Base-by-base conservation (phyloP, 2,113 vertebrate genomes). In the Oreocharis arfaki region DNA sequence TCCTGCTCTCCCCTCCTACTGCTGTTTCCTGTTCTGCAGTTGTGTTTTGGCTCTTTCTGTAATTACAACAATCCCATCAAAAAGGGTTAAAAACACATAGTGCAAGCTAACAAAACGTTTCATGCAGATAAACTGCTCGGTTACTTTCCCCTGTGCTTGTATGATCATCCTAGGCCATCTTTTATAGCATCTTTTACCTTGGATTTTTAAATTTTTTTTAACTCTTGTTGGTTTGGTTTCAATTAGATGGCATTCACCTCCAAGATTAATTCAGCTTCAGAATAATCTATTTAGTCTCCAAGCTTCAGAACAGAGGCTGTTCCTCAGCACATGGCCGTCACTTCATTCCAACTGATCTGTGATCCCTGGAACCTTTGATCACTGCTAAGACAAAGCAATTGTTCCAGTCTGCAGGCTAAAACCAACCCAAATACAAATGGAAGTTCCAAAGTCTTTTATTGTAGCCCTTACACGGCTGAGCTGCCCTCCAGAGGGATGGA, bases 31-130 rank as follows among this genome's bases (percentile, higher is more conserved):
- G 37, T 49, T 60, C 67, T 32, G 20, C 91, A 98, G 98, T 94
- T 97, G 71, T 98, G 98, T 76, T 70, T 90, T 3, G 90, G 90
- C 11, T 98, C 98, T 1, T 82, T 98, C 50, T 98, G 97, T 80
- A 55, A 96, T 68, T 96, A 89, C 22, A 95, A 98, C 59, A 75
- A 56, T 37, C 30, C 23, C 52, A 55, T 11, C 11, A 6, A 46
- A 67, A 50, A 52, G 30, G 16, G 32, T 60, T 74, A 74, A 82
- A 85, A 93, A 23, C 16, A 57, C 37, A 24, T 5, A 65, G 18
- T 33, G 33, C 69, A 76, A 65, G 30, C 35, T 49, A 44, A 56
- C 55, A 63, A 63, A 85, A 59, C 8, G 24, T 63, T 63, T 83
- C n/a, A 32, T 9, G 12, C 56, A 33, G 41, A 42, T 39, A 53